Base-by-base conservation (phyloP, 2,888 invertebrate species). In the Eristalinus aeneus region DNA sequence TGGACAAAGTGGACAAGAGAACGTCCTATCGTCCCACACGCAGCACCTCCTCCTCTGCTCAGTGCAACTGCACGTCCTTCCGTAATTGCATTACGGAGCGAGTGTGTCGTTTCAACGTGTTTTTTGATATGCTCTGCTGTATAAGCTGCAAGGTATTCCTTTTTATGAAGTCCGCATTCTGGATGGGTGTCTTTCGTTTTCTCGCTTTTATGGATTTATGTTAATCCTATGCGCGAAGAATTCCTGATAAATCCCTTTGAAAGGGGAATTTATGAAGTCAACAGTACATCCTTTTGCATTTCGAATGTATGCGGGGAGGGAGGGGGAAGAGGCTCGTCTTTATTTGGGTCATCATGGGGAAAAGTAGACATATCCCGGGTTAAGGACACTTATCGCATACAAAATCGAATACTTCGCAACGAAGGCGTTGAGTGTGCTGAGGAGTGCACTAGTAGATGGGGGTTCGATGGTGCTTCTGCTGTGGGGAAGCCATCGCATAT, bases 1-100 rank as follows among this genome's bases (percentile, higher is more conserved):
- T 75, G 80, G 74, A 80, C 80, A 74, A 80, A 80, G 74, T 80
- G 80, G 80, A 80, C 80, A 74, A 69, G 64, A n/a, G n/a, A n/a
- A n/a, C n/a, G n/a, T n/a, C n/a, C n/a, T n/a, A n/a, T n/a, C n/a
- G n/a, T n/a, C n/a, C n/a, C n/a, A n/a, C n/a, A n/a, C n/a, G n/a
- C n/a, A n/a, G 39, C 61, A 61, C 60, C 67, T 34, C 16, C 0
- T 0, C 16, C 16, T 16, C 46, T 16, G 46, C 46, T 46, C 46
- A n/a, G 2, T 16, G 46, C 46, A 46, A 16, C 16, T 4, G 16
- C 46, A 46, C 16, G 46, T 46, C 39, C 20, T 36, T 9, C 39
- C 64, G 74, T 80, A 80, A 80, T 80, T 73, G 73, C 73, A 68
- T 68, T 74, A 67, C 73, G 67, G 54, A 56, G 39, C 6, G 39